These are phyloP conservation scores for Carcina quercana DNA, from an alignment of 2,888 invertebrate species.

Conservation along the genomic window DNA sequence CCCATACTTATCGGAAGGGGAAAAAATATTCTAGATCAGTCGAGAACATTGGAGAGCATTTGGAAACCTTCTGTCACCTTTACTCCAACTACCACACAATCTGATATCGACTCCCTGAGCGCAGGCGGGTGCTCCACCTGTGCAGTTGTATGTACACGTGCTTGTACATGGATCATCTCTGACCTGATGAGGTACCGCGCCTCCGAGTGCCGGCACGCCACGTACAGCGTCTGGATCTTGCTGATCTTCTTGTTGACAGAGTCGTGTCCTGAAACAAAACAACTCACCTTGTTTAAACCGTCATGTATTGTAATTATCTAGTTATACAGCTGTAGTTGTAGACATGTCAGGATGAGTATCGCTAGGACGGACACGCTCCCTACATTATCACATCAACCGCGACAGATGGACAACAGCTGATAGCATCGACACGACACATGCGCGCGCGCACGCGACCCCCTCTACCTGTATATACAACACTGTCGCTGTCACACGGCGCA, in stretches of 20 bases:
- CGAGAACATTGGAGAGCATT: too few relatives aligned
- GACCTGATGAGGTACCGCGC: conserved; percentile 88
- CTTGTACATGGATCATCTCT: conserved; percentile 2
- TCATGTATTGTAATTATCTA: too few relatives aligned
- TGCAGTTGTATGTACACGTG: too few relatives aligned
- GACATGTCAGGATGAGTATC: neutral
- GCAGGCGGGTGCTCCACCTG: too few relatives aligned
- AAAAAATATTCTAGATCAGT: too few relatives aligned
- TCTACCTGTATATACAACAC: neutral
- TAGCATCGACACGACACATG: neutral
- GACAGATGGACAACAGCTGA: neutral
- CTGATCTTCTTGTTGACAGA: conserved; percentile 89
- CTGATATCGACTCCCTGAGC: too few relatives aligned
- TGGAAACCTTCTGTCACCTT: too few relatives aligned
- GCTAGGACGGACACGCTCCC: neutral
- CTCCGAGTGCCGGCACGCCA: conserved; percentile 91
- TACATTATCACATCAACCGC: neutral
- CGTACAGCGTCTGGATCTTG: conserved; percentile 93
- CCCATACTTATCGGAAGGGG: too few relatives aligned
- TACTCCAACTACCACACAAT: too few relatives aligned
- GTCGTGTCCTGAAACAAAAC: conserved; percentile 59
- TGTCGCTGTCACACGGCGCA: too few relatives aligned
- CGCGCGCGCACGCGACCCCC: neutral
- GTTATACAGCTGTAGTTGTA: neutral
- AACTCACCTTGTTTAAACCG: too few relatives aligned